Percentiles rank a stretch among this genome's conserved stretches.
Evolutionary conservation across 2,888 invertebrate species (phyloP).

Genomic region (Plemyria rubiginata): DNA sequence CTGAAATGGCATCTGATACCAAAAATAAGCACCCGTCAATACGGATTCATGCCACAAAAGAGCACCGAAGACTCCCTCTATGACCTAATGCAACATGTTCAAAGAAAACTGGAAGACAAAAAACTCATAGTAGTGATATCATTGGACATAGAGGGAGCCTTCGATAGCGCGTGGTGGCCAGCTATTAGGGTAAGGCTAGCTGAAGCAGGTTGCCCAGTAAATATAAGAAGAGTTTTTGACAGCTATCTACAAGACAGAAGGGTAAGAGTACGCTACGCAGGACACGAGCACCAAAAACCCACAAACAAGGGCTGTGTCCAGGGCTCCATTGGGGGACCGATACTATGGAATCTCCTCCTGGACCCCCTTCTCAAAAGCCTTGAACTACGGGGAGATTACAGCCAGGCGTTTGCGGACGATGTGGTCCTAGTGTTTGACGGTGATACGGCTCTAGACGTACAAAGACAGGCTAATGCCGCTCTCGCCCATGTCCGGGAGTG

Average conservation of each 20-base stretch:
- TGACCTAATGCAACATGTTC: not conserved
- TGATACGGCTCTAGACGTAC: not conserved
- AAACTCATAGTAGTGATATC: not conserved
- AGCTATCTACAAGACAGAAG: not conserved
- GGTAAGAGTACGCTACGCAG: not conserved
- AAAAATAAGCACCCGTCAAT: not conserved
- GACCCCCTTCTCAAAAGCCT: not conserved
- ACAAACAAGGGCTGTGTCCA: not conserved
- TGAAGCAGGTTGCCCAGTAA: not conserved
- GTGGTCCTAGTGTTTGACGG: not conserved
- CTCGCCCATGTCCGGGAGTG: not conserved
- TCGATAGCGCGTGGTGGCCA: not conserved
- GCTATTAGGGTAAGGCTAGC: not conserved
- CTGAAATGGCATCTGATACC: slow-evolving; percentile 11
- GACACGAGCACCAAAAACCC: not conserved
- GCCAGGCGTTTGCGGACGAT: not conserved
- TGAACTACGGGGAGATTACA: not conserved
- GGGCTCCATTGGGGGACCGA: not conserved
- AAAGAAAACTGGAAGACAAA: not conserved
- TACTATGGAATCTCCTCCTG: not conserved
- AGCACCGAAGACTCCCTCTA: not conserved
- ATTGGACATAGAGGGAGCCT: not conserved
- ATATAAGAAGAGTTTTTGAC: not conserved
- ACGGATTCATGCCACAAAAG: not conserved
- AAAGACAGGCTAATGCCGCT: not conserved